A percentile compares a stretch with the other conserved stretches of the same genome.
Evolutionary conservation across 37 sponge, comb jelly and placozoan genomes (phyloP).

Genomic region (Mnemiopsis leidyi): DNA sequence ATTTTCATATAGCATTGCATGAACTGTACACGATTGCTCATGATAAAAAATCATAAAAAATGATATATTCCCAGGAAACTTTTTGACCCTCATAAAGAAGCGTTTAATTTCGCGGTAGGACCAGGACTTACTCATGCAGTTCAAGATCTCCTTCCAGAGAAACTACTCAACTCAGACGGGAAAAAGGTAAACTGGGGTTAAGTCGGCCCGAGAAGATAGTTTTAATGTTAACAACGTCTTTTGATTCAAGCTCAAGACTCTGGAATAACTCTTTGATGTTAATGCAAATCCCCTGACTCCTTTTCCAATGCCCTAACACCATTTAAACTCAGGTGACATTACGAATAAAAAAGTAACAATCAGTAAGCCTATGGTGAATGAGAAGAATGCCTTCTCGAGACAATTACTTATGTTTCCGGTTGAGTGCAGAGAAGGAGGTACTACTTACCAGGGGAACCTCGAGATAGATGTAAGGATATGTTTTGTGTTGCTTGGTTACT

Average conservation of each 20-base stretch:
- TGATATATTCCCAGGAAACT: constrained; percentile 66
- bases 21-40: too few relatives aligned
- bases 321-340: constrained; percentile 63
- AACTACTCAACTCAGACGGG: constrained; percentile 70
- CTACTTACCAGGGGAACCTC: constrained; percentile 57
- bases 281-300: too few relatives aligned
- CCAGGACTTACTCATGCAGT: constrained; percentile 81
- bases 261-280: too few relatives aligned
- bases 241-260: too few relatives aligned
- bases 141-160: constrained; percentile 70
- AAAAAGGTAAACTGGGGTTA: constrained; percentile 67
- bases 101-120: constrained; percentile 86
- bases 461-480: constrained; percentile 9
- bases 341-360: background rate
- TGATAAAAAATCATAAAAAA: too few relatives aligned
- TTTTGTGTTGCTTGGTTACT: background rate
- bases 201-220: too few relatives aligned
- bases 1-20: too few relatives aligned
- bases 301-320: too few relatives aligned
- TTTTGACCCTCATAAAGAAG: constrained; percentile 79
- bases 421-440: constrained; percentile 67
- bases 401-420: constrained; percentile 33
- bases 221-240: too few relatives aligned
- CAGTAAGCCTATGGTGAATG: constrained; percentile 58
- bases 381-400: constrained; percentile 17